Base-by-base conservation (phyloP, 1,140 invertebrate species). In the Leptonema lineaticorne region DNA sequence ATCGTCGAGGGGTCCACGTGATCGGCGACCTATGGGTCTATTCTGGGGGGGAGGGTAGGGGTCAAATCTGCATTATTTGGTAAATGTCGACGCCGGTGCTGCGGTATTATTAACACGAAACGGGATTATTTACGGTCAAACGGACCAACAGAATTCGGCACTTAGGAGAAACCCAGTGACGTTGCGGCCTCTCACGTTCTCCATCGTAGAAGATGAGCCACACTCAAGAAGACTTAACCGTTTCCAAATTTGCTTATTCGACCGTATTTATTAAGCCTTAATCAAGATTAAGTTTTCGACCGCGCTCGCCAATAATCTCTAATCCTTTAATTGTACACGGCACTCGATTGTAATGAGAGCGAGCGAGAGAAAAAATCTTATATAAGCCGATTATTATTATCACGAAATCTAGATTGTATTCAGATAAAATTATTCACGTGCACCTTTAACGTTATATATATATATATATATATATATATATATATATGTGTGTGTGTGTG, bases 81-180 rank as follows among this genome's bases (percentile, higher is more conserved):
- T 65, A 45, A 70, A 58, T 63, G 50, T 57, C 67, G 62, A 6
- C 30, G 22, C 24, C 22, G 50, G 63, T 63, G 33, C 46, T 22
- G 22, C 20, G 45, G 62, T 59, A 68, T 65, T 68, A 68, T 68
- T 64, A 53, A 41, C 63, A 50, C 37, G 37, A 46, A 69, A 67
- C 45, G 41, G 67, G 70, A 37, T 72, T 72, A 72, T 69, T 65
- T 66, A 72, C 67, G 70, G 70, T 69, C 70, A 72, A 72, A 72
- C 46, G 62, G 67, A 27, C 67, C 46, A 28, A 72, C 70, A 72
- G 70, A 65, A 72, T 67, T 72, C 59, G 67, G 63, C 70, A 72
- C 70, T 72, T 63, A 72, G 56, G 62, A 27, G 27, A 7, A 4
- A 11, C 22, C 8, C 6, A 53, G 18, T 53, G 11, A 53, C 50